Conservation (phyloP, 2,113 vertebrate genomes). For the Xyrauchen texanus region DNA sequence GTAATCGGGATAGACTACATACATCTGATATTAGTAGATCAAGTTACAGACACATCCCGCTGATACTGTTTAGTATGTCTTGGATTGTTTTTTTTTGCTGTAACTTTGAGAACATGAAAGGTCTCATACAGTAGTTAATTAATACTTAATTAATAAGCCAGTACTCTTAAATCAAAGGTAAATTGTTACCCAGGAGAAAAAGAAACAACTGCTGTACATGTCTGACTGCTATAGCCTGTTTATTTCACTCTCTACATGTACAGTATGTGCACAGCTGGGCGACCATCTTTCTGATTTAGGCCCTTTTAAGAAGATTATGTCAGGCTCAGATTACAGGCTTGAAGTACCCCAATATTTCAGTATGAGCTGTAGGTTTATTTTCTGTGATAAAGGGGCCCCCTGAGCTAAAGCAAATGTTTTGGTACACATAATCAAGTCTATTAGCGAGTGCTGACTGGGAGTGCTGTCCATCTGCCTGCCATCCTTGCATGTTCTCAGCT, state of each 20-base stretch:
- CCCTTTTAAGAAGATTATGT: conserved; percentile 25
- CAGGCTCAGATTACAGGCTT: not conserved
- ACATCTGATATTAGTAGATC: not conserved
- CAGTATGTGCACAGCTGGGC: not conserved
- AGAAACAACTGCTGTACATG: conserved; percentile 10
- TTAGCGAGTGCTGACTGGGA: not conserved
- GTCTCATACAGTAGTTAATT: conserved; percentile 2
- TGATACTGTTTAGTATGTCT: conserved; percentile 6
- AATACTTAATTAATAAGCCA: not conserved
- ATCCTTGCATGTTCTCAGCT: not conserved
- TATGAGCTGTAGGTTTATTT: not conserved
- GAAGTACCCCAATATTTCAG: conserved; percentile 5
- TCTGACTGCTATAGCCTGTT: conserved; percentile 15
- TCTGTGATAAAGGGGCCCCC: not conserved
- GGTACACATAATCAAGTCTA: conserved; percentile 3
- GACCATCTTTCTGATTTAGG: conserved; percentile 8
- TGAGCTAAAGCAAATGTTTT: not conserved
- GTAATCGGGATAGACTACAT: too few species aligned
- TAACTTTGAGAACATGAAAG: conserved; percentile 11
- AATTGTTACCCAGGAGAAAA: not conserved
- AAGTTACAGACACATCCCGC: not conserved
- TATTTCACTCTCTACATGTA: not conserved
- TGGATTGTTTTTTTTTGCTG: conserved; percentile 12
- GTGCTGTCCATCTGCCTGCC: not conserved
- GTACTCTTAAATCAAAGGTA: not conserved